Evolutionary conservation across 2,113 vertebrate species (phyloP).

Genomic region (Bos taurus): ARS-UCD2.0 NC_037332.1:50838001-50838500

Average conservation of each 20-base stretch:
- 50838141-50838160: not conserved
- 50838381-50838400: not conserved
- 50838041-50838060: not conserved
- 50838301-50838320: not conserved
- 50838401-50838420: not conserved
- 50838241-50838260: not conserved
- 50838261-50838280: not conserved
- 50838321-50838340: not conserved
- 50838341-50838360: not conserved
- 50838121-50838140: not conserved
- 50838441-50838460: not conserved
- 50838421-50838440: not conserved
- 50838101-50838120: not conserved
- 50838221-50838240: not conserved
- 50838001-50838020: not conserved
- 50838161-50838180: not conserved
- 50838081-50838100: not conserved
- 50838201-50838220: not conserved
- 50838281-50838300: not conserved
- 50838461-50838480: not conserved
- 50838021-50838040: not conserved
- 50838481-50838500: not conserved
- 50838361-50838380: not conserved
- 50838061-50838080: not conserved
- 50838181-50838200: not conserved